These are phyloP conservation scores for Esperia sulphurella DNA, from an alignment of 2,888 invertebrate genomes.

Conservation along the genomic window DNA sequence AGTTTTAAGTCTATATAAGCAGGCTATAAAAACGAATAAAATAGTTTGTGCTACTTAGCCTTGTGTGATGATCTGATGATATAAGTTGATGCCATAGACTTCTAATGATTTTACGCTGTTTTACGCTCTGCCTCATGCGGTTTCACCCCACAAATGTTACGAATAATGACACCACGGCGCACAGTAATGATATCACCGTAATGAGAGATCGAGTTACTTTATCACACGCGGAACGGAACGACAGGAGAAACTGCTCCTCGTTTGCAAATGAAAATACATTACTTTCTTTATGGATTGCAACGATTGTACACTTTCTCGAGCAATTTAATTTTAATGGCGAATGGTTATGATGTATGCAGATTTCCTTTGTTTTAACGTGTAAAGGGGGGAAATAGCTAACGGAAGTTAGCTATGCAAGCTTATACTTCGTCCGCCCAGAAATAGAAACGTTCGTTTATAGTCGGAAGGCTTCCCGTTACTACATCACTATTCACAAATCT, in stretches of 20 bases:
- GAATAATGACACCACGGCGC: conserved; percentile 35
- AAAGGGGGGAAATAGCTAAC: neutral
- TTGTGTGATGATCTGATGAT: too few species aligned
- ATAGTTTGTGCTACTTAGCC: too few species aligned
- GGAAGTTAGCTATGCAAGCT: too few species aligned
- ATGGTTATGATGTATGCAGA: conserved; percentile 12
- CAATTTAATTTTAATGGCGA: conserved; percentile 47
- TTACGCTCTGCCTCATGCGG: conserved; percentile 30
- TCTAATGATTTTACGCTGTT: conserved; percentile 31
- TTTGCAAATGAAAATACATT: conserved; percentile 66
- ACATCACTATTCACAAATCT: too few species aligned
- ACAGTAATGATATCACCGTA: conserved; percentile 55
- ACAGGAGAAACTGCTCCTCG: conserved; percentile 60
- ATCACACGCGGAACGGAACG: conserved; percentile 53
- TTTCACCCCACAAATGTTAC: conserved; percentile 42
- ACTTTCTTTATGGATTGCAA: conserved; percentile 35
- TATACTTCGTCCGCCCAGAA: neutral
- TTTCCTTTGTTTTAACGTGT: neutral
- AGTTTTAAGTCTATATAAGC: too few species aligned
- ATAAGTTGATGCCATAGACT: neutral
- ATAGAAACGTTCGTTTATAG: too few species aligned
- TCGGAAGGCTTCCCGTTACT: too few species aligned
- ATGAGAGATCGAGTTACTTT: conserved; percentile 62
- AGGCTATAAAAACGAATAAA: too few species aligned
- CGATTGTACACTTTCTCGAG: conserved; percentile 54